A percentile compares a stretch with the other conserved stretches of the same genome.
phyloP scores from a whole-genome alignment of 2,113 vertebrate species.

The Mormyrus iriodes region DNA sequence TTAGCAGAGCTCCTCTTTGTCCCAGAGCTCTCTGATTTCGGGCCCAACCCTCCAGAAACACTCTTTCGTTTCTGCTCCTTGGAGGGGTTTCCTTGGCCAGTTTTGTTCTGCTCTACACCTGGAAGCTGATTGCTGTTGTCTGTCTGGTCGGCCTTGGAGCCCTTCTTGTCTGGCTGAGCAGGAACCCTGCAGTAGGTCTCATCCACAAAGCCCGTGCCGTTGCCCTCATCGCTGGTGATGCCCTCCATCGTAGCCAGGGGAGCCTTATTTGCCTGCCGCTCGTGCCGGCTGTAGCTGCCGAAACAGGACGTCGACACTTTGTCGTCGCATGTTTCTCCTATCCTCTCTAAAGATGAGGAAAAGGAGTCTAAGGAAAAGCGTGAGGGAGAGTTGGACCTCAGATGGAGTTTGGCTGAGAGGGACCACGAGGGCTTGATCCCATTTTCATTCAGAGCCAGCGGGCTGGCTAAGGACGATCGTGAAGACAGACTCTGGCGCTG shows the following conservation, averaged over 20 bases:
- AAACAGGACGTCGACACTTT: constrained; percentile 90
- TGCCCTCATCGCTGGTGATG: constrained; percentile 65
- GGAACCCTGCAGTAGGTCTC: constrained; percentile 63
- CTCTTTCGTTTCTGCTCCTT: constrained; percentile 73
- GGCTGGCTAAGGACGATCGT: constrained; percentile 86
- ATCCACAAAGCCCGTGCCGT: constrained; percentile 53
- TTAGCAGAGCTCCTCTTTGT: constrained; percentile 53
- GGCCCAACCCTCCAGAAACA: constrained; percentile 49
- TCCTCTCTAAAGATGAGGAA: constrained; percentile 83
- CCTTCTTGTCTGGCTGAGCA: constrained; percentile 60
- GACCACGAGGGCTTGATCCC: constrained; percentile 86
- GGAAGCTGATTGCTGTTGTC: constrained; percentile 88
- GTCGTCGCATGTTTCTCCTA: constrained; percentile 82
- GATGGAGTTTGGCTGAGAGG: constrained; percentile 82
- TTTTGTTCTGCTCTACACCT: constrained; percentile 41
- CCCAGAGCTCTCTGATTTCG: constrained; percentile 24
- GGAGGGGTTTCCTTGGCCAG: constrained; percentile 72
- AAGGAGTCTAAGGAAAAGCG: constrained; percentile 91
- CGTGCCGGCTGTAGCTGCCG: constrained; percentile 42
- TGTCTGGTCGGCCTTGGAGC: constrained; percentile 58
- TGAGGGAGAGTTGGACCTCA: constrained; percentile 85
- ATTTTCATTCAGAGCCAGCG: constrained; percentile 77
- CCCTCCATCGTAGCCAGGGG: constrained; percentile 86
- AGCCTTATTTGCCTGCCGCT: constrained; percentile 70
- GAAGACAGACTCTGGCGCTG: constrained; percentile 90